Base-by-base conservation (phyloP, 2,888 invertebrate genomes). In the Drosophila koepferae region DNA sequence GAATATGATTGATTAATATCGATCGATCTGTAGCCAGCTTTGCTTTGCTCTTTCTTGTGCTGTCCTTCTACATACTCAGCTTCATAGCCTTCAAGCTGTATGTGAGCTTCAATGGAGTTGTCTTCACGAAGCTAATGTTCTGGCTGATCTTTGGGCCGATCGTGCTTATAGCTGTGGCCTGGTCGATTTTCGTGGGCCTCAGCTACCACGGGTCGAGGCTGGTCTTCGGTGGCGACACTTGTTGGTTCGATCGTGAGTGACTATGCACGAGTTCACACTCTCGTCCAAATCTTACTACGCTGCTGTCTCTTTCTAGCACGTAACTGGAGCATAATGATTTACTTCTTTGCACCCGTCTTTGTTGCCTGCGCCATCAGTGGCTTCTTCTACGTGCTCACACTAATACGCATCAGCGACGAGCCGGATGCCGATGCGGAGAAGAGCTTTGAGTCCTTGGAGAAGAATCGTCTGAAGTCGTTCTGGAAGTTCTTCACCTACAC, bases 241-340 rank as follows among this genome's bases (percentile, higher is more conserved):
- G 96, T 88, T 96, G 95, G 94, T 94, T 95, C 75, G 91, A 91
- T 83, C 93, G 96, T 95, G 92, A 90, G 91, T 87, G 12, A 5
- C 4, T 7, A 2, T 10, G 12, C 7, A n/a, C 2, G 0, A n/a
- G 18, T 38, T 44, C 51, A 3, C 28, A n/a, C 56, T 28, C 16
- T 6, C 0, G 49, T 5, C n/a, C 3, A 2, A 16, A 7, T 23
- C 8, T 41, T 2, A 16, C 16, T 2, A 40, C 16, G 23, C 31
- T 8, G 28, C 8, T 7, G 12, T 23, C 34, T 4, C 2, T 4
- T 1, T 14, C 20, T n/a, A 92, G 92, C 92, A 0, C 87, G 91
- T 38, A 86, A 90, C 44, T 91, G 91, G 89, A 87, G 90, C 12
- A 88, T 92, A n/a, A 85, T 91, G 85, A 67, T 91, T 5, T 93